Conservation (phyloP, 2,888 invertebrate genomes). For the Synergus itoensis region DNA sequence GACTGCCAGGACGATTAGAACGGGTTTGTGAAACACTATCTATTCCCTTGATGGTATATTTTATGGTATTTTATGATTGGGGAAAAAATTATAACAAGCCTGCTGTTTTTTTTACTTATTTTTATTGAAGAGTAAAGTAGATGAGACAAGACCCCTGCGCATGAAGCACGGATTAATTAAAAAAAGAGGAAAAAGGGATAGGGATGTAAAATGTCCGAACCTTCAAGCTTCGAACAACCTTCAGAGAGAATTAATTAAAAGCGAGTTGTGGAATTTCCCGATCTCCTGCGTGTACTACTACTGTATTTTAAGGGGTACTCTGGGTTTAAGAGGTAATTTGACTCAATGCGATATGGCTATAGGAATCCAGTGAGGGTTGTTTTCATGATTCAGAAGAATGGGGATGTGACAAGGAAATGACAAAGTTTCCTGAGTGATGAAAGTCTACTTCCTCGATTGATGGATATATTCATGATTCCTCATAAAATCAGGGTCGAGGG, state of each 20-base stretch:
- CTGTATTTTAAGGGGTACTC: constrained; percentile 20
- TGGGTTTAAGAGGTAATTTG: constrained; percentile 23
- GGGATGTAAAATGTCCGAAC: constrained; percentile 1
- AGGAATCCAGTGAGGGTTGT: constrained; percentile 6
- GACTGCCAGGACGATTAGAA: background rate
- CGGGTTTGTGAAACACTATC: background rate
- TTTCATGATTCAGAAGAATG: constrained; percentile 2
- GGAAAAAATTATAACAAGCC: constrained; percentile 1
- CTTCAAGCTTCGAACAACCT: background rate
- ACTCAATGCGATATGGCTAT: constrained; percentile 19
- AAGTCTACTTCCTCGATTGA: background rate
- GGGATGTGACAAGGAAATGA: background rate
- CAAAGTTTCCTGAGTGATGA: background rate
- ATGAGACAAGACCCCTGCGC: constrained; percentile 4
- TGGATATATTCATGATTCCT: background rate
- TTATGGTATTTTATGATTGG: background rate
- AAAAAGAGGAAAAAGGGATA: background rate
- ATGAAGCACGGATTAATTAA: constrained; percentile 38
- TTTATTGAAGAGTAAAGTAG: background rate
- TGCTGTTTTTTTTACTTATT: background rate
- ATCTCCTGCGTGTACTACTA: background rate
- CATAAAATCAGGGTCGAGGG: background rate
- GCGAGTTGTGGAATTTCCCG: background rate
- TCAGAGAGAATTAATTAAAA: constrained; percentile 32
- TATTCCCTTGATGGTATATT: background rate